Evolutionary conservation across 2,113 vertebrate genomes (phyloP).

Genomic region (Suricata suricatta): DNA sequence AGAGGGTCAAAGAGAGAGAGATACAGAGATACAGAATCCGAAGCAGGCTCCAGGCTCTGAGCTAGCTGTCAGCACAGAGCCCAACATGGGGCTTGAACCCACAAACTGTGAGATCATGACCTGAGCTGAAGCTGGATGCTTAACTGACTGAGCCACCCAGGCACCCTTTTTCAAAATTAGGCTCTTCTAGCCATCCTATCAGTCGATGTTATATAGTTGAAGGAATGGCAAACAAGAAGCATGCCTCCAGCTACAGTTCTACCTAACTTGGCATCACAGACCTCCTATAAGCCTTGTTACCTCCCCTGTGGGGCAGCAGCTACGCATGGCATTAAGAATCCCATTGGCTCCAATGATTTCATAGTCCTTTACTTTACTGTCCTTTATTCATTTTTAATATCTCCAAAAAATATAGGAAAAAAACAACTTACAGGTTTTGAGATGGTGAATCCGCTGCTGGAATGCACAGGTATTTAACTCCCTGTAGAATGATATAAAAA

Average conservation of each 20-base stretch:
- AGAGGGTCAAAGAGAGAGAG: no score
- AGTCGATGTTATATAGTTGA: accelerated
- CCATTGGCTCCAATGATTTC: background rate
- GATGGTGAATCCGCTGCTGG: constrained; percentile 93
- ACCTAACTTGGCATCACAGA: accelerated
- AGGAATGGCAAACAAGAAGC: background rate
- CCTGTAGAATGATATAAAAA: constrained; percentile 85
- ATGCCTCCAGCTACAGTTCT: background rate
- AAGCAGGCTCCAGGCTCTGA: no score
- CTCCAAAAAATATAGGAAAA: background rate
- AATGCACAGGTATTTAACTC: constrained; percentile 97
- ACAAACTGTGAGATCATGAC: no score
- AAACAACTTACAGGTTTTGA: constrained; percentile 92
- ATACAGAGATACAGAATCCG: no score
- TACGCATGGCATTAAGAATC: background rate
- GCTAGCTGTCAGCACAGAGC: no score
- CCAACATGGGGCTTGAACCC: no score
- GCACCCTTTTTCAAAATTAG: background rate
- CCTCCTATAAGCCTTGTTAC: accelerated
- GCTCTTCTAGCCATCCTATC: background rate
- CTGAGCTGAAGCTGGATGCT: no score
- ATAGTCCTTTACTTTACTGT: background rate
- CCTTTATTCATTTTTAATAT: background rate
- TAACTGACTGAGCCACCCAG: no score
- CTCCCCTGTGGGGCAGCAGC: background rate